These are phyloP conservation scores for Polyommatus iphigenia DNA, from an alignment of 2,888 invertebrate species.

Conservation along the genomic window DNA sequence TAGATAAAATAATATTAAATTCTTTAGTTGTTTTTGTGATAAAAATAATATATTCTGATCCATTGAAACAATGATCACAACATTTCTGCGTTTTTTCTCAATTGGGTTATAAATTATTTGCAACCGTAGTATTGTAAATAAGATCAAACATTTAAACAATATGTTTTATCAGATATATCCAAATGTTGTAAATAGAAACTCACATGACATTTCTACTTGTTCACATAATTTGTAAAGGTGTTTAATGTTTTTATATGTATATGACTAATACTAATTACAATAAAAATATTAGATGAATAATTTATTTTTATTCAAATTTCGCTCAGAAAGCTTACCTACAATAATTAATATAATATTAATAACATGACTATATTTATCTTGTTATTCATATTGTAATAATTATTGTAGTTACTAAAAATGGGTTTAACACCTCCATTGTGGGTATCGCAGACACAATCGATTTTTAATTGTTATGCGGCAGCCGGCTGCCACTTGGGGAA, in stretches of 20 bases:
- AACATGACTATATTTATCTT: no score
- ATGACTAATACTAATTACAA: constrained; percentile 60
- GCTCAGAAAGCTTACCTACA: neutral
- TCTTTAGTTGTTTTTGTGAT: constrained; percentile 18
- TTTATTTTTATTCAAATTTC: neutral
- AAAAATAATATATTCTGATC: constrained; percentile 1
- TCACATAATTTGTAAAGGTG: constrained; percentile 59
- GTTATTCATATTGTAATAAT: no score
- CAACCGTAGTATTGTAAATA: constrained; percentile 24
- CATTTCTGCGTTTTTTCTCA: constrained; percentile 4
- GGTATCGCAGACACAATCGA: no score
- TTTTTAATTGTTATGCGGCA: no score
- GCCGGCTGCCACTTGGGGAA: no score
- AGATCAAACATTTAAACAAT: neutral
- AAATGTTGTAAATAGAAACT: constrained; percentile 65
- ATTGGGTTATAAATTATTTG: neutral
- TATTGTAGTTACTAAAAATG: neutral
- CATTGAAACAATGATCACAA: neutral
- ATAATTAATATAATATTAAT: neutral
- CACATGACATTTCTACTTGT: constrained; percentile 63
- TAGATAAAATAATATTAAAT: constrained; percentile 11
- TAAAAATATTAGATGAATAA: constrained; percentile 76
- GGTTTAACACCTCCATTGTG: no score
- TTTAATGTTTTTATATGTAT: constrained; percentile 79
- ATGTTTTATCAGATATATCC: constrained; percentile 51